A percentile compares a stretch with the other conserved stretches of the same genome.
Evolutionary conservation across 2,888 invertebrate genomes (phyloP).

Genomic region (Coelogynopora nodosa): DNA sequence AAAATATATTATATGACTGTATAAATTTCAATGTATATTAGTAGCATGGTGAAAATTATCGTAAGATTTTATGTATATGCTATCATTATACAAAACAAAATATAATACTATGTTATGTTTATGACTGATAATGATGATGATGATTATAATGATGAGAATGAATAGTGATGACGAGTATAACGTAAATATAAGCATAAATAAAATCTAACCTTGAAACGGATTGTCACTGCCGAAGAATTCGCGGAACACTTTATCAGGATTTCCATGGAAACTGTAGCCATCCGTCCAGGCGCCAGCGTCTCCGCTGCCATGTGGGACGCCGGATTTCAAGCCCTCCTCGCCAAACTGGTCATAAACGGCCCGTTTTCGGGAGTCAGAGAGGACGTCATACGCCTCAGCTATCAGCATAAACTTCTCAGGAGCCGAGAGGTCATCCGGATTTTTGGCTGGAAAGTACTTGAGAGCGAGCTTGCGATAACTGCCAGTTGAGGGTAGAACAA

Average conservation of each 20-base stretch:
- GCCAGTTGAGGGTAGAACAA: constrained; percentile 46
- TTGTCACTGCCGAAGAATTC: constrained; percentile 79
- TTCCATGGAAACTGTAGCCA: constrained; percentile 72
- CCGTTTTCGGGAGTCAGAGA: constrained; percentile 60
- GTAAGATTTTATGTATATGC: no score
- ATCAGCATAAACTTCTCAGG: constrained; percentile 55
- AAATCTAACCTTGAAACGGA: constrained; percentile 67
- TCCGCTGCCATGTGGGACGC: constrained; percentile 68
- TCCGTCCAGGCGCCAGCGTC: constrained; percentile 60
- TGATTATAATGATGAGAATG: not conserved
- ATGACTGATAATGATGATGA: no score
- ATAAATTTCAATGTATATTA: no score
- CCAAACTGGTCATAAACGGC: constrained; percentile 84
- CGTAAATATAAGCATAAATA: constrained; percentile 39
- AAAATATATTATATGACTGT: no score
- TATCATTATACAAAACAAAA: no score
- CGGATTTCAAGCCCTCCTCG: constrained; percentile 77
- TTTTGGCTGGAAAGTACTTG: constrained; percentile 61
- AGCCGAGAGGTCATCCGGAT: constrained; percentile 55
- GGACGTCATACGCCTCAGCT: constrained; percentile 62
- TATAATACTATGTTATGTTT: no score
- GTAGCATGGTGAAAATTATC: no score
- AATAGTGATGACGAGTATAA: not conserved
- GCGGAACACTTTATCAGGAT: constrained; percentile 64
- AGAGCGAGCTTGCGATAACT: constrained; percentile 60